A percentile compares a stretch with the other conserved stretches of the same genome.
phyloP scores from a whole-genome alignment of 2,113 vertebrate genomes.

The Paramormyrops kingsleyae region DNA sequence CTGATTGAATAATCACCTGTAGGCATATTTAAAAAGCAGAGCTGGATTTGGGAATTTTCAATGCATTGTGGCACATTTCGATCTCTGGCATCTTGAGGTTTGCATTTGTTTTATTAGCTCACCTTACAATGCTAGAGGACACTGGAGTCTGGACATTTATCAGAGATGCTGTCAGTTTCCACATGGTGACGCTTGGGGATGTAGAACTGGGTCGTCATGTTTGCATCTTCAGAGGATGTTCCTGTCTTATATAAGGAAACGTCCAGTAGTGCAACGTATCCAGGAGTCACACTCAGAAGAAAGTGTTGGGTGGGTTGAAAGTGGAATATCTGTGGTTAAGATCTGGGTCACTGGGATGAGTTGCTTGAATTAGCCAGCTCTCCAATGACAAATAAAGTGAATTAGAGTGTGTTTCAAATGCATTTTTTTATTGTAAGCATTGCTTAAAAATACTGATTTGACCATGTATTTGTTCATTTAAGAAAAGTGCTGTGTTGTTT shows the following conservation, averaged over 20 bases:
- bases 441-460: not conserved
- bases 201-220: not conserved
- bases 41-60: not conserved
- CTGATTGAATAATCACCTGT: not conserved
- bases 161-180: not conserved
- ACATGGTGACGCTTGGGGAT: not conserved
- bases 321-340: not conserved
- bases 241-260: not conserved
- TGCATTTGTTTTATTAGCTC: not conserved
- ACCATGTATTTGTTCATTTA: not conserved
- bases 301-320: not conserved
- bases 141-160: not conserved
- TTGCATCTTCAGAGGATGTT: not conserved
- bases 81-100: not conserved
- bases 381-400: not conserved
- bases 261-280: not conserved
- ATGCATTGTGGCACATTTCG: not conserved
- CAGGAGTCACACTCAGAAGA: not conserved
- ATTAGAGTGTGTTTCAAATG: not conserved
- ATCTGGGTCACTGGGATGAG: constrained; percentile 12
- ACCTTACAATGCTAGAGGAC: not conserved
- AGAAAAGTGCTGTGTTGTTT: not conserved
- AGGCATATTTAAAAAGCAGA: not conserved
- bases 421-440: not conserved
- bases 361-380: not conserved